Evolutionary conservation across 2,888 invertebrate species (phyloP).

Genomic region (Trissonchulus sp.): DNA sequence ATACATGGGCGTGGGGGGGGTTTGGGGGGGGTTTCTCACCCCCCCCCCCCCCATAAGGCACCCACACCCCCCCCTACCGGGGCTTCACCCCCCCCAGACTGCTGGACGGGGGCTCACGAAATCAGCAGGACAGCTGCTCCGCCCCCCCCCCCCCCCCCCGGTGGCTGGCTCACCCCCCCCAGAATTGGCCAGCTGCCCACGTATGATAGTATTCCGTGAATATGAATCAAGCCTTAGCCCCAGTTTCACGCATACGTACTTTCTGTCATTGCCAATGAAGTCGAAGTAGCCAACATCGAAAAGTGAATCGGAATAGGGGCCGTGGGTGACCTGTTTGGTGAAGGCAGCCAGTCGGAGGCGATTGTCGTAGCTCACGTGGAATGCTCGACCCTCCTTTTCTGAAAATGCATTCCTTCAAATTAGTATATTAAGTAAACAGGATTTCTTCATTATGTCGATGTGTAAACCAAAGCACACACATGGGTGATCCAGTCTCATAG

Average conservation of each 20-base stretch:
- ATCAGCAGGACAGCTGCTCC: no score
- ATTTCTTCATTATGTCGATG: not conserved
- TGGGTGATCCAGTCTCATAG: not conserved
- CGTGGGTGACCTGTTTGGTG: conserved; percentile 81
- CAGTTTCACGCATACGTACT: conserved; percentile 58
- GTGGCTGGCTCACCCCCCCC: no score
- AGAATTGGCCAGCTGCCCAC: no score
- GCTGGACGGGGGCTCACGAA: no score
- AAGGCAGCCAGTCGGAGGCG: conserved; percentile 82
- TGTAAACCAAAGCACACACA: not conserved
- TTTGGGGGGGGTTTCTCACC: no score
- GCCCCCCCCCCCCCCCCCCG: no score
- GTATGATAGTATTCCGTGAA: no score
- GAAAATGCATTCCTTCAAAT: not conserved
- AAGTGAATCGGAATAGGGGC: conserved; percentile 54
- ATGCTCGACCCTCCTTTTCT: conserved; percentile 30
- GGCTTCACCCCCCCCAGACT: no score
- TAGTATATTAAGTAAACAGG: not conserved
- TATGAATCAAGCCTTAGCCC: no score
- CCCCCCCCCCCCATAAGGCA: no score
- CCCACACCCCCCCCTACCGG: no score
- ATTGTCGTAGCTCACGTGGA: conserved; percentile 69
- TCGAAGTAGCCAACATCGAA: conserved; percentile 81
- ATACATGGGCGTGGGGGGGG: no score
- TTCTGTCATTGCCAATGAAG: conserved; percentile 85